A percentile compares a stretch with the other conserved stretches of the same genome.
Conservation (phyloP, 2,888 invertebrate genomes). For the Ophion ventricosus region DNA sequence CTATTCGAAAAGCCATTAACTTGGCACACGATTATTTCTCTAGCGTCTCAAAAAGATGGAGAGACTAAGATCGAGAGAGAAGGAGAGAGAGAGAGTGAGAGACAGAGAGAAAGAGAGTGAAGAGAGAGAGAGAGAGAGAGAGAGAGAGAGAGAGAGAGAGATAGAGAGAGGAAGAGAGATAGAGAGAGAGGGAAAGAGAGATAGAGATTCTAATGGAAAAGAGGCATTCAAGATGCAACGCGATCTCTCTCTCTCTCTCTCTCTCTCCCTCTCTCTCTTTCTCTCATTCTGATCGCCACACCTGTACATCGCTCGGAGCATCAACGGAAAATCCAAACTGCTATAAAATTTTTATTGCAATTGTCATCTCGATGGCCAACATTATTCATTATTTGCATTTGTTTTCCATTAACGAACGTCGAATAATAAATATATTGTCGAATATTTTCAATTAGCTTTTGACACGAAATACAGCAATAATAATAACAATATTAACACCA, state of each 20-base stretch:
- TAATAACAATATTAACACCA: background rate
- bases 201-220: constrained; percentile 36
- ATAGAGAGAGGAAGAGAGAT: constrained; percentile 4
- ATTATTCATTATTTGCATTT: constrained; percentile 10
- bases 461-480: background rate
- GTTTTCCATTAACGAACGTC: constrained; percentile 10
- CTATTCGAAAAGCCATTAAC: constrained; percentile 67
- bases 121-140: background rate
- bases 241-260: constrained; percentile 23
- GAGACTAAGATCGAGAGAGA: constrained; percentile 1
- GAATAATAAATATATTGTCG: constrained; percentile 21
- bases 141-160: constrained; percentile 9
- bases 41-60: constrained; percentile 11
- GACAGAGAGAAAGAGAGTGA: constrained; percentile 15
- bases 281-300: constrained; percentile 54
- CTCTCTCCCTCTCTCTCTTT: constrained; percentile 21
- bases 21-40: constrained; percentile 62
- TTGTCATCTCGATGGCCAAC: constrained; percentile 44
- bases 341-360: constrained; percentile 51
- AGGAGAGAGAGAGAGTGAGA: constrained; percentile 31
- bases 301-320: constrained; percentile 46
- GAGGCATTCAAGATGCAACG: constrained; percentile 18
- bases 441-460: constrained; percentile 39
- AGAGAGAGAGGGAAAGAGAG: background rate
- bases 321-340: constrained; percentile 30